Conservation (phyloP, 2,797 vertebrate genomes). For the Tadarida brasiliensis region DNA sequence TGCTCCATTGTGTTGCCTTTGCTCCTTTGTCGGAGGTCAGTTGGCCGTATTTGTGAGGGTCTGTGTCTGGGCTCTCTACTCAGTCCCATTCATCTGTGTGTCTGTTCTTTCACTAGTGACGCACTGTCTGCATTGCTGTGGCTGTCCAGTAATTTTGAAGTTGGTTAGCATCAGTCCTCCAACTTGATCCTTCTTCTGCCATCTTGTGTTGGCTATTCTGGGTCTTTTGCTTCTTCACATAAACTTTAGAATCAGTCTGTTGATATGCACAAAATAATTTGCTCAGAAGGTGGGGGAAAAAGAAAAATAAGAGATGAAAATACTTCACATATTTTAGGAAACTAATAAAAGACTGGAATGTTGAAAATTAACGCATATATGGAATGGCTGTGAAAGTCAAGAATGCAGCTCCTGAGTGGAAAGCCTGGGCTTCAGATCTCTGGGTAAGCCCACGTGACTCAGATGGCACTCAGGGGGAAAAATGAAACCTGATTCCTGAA, state of each 20-base stretch:
- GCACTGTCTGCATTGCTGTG: neutral
- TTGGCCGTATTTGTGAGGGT: neutral
- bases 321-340: neutral
- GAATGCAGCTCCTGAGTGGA: fast-evolving
- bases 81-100: neutral
- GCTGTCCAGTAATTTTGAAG: neutral
- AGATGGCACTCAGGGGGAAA: fast-evolving
- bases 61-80: neutral
- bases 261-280: neutral
- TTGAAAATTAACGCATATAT: neutral
- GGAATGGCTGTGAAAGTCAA: neutral
- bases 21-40: neutral
- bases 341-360: neutral
- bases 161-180: neutral
- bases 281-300: neutral
- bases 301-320: neutral
- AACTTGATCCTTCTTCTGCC: neutral
- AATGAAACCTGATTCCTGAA: neutral
- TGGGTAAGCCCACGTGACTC: neutral
- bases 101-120: neutral
- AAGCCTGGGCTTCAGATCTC: neutral
- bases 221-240: neutral
- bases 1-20: neutral
- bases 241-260: neutral
- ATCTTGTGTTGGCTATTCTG: too few species aligned